These are phyloP conservation scores for Drosophila ezoana DNA, from an alignment of 2,888 invertebrate species.

Conservation along the genomic window DNA sequence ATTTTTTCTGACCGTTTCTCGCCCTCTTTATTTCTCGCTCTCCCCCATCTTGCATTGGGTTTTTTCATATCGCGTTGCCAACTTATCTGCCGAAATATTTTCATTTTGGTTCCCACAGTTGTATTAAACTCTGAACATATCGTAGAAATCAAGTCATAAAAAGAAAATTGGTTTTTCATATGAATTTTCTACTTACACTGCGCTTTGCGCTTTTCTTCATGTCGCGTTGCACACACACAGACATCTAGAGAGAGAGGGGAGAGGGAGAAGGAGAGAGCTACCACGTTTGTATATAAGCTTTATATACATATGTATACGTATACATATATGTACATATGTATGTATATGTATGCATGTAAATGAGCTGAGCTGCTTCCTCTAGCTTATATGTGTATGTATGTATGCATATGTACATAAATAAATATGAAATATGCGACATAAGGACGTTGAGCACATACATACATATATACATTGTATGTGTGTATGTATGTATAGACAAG, in stretches of 20 bases:
- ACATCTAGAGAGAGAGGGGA: conserved; percentile 1
- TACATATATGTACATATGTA: neutral
- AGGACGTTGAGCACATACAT: neutral
- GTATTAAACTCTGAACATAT: conserved; percentile 31
- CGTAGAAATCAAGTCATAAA: conserved; percentile 59
- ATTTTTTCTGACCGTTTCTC: neutral
- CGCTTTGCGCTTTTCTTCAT: conserved; percentile 50
- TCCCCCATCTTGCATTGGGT: neutral
- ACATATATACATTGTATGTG: too few relatives aligned
- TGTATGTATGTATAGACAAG: neutral
- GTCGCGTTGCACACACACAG: conserved; percentile 28
- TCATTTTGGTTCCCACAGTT: conserved; percentile 39
- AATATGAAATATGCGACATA: conserved; percentile 4
- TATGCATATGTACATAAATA: neutral
- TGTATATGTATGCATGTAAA: conserved; percentile 3
- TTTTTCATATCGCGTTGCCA: conserved; percentile 7
- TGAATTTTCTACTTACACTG: conserved; percentile 43
- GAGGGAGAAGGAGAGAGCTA: neutral
- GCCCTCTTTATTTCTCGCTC: neutral
- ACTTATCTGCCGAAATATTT: neutral
- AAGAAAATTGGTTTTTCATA: conserved; percentile 65
- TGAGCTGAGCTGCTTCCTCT: neutral
- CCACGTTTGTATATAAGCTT: neutral
- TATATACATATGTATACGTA: neutral
- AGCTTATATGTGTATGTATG: neutral